Evolutionary conservation across 2,888 invertebrate species (phyloP).

Genomic region (Oscheius sp.): DNA sequence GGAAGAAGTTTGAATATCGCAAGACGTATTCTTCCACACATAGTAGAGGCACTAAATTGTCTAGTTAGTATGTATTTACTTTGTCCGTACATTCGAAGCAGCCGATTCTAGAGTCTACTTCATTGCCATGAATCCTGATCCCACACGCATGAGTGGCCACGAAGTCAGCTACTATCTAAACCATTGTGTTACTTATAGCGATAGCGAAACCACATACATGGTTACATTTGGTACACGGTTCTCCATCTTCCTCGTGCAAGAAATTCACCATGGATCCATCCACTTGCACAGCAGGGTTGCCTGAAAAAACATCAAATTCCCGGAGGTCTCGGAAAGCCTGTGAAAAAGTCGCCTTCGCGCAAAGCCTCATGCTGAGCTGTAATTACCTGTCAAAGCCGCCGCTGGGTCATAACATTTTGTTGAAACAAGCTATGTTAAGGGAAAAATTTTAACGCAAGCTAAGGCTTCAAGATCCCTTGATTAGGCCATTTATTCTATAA

Average conservation of each 20-base stretch:
- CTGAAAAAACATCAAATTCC: constrained; percentile 48
- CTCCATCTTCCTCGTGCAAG: constrained; percentile 63
- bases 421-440: constrained; percentile 6
- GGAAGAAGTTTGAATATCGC: constrained; percentile 43
- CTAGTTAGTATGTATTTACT: not conserved
- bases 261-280: constrained; percentile 60
- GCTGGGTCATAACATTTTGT: not conserved
- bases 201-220: constrained; percentile 35
- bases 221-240: constrained; percentile 62
- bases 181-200: not conserved
- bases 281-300: constrained; percentile 56
- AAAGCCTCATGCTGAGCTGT: not conserved
- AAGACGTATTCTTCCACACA: constrained; percentile 54
- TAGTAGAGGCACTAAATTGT: constrained; percentile 47
- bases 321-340: constrained; percentile 1
- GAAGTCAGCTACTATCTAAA: constrained; percentile 33
- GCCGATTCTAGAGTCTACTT: constrained; percentile 48
- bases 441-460: not conserved
- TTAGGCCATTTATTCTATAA: constrained; percentile 16
- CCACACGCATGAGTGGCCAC: constrained; percentile 66
- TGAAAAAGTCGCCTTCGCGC: not conserved
- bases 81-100: constrained; percentile 52
- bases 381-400: constrained; percentile 11
- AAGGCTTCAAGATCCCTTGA: not conserved
- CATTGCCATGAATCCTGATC: constrained; percentile 57